These are phyloP conservation scores for Oscheius onirici DNA, from an alignment of 2,888 invertebrate species.

Conservation along the genomic window DNA sequence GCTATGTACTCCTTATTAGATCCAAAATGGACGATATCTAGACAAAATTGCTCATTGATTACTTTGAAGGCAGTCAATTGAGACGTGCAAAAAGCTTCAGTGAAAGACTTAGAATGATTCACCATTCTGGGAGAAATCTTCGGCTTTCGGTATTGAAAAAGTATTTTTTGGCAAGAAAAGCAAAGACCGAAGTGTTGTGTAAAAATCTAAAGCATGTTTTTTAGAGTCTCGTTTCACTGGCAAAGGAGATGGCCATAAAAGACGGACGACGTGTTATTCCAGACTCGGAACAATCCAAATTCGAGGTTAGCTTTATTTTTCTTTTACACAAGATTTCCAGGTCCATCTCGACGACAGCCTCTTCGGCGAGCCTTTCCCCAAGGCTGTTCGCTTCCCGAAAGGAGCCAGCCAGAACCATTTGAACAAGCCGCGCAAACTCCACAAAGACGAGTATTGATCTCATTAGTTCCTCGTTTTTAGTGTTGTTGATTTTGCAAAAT, in stretches of 20 bases:
- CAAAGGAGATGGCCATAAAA: constrained; percentile 61
- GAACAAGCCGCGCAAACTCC: constrained; percentile 61
- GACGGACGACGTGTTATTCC: constrained; percentile 59
- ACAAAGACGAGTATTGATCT: constrained; percentile 59
- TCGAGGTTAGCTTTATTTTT: constrained; percentile 41
- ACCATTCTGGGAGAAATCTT: too few relatives aligned
- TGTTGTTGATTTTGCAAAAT: not conserved
- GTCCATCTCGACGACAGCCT: constrained; percentile 49
- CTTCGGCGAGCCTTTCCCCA: constrained; percentile 59
- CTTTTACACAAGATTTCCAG: constrained; percentile 17
- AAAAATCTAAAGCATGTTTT: too few relatives aligned
- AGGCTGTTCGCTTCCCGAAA: constrained; percentile 51
- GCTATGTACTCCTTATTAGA: too few relatives aligned
- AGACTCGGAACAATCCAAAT: constrained; percentile 48
- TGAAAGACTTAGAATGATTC: too few relatives aligned
- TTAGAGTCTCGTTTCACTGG: constrained; percentile 62
- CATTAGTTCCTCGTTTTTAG: not conserved
- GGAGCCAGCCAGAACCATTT: constrained; percentile 61
- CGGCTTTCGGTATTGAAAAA: too few relatives aligned
- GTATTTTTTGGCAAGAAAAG: too few relatives aligned
- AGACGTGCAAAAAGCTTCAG: too few relatives aligned
- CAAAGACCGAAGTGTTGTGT: too few relatives aligned
- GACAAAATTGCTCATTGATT: too few relatives aligned
- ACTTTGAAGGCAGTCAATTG: too few relatives aligned
- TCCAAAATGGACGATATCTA: too few relatives aligned